A percentile compares a stretch with the other conserved stretches of the same genome.
phyloP scores from a whole-genome alignment of 2,113 vertebrate genomes.

The Siniperca knerii region DNA sequence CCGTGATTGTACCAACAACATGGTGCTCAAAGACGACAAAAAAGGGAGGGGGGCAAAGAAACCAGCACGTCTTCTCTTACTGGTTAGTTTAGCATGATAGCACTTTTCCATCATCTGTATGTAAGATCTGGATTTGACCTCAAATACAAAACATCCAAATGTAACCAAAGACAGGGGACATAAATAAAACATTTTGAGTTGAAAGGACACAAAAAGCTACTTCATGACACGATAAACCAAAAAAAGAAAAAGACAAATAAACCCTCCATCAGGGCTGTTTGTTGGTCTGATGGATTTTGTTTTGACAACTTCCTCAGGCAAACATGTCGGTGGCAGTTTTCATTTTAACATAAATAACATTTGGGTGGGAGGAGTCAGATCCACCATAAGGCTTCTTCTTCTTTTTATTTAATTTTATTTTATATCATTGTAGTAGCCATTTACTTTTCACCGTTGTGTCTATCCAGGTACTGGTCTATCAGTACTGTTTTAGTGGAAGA shows the following conservation, averaged over 20 bases:
- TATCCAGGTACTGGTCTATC: constrained; percentile 58
- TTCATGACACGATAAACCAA: not conserved
- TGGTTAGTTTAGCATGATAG: not conserved
- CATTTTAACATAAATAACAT: constrained; percentile 61
- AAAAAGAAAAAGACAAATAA: not conserved
- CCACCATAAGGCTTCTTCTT: constrained; percentile 69
- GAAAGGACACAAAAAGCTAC: constrained; percentile 29
- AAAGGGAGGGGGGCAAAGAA: not conserved
- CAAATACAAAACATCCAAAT: constrained; percentile 13
- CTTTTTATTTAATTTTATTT: constrained; percentile 17
- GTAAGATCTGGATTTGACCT: constrained; percentile 27
- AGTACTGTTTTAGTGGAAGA: constrained; percentile 76
- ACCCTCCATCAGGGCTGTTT: not conserved
- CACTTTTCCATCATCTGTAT: not conserved
- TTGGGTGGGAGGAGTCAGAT: constrained; percentile 57
- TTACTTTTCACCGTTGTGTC: constrained; percentile 56
- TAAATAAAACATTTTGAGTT: constrained; percentile 34
- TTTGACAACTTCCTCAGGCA: constrained; percentile 65
- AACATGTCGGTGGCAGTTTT: constrained; percentile 63
- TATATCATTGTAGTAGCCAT: constrained; percentile 62
- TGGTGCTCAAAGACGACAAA: constrained; percentile 23
- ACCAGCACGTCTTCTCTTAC: not conserved
- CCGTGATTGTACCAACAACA: constrained; percentile 28
- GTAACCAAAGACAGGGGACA: constrained; percentile 21
- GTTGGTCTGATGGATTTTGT: constrained; percentile 43